Evolutionary conservation across 2,113 vertebrate species (phyloP), one percentile per base, ranked within the genome.

Genomic region (Festucalex cinctus): DNA sequence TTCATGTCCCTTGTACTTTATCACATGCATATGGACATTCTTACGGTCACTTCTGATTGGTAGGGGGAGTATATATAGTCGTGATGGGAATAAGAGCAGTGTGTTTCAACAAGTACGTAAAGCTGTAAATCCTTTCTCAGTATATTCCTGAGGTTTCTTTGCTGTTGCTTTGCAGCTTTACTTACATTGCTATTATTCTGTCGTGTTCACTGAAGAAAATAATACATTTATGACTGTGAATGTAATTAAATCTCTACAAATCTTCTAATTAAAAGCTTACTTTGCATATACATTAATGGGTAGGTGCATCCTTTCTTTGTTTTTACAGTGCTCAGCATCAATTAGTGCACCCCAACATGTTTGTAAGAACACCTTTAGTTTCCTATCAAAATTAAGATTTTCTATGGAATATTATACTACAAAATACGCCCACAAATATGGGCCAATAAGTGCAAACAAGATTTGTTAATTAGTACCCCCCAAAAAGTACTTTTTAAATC

Each of bases 181-280:
- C 7, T 32, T 14, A 32, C 26, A 17, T 22, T 12, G 51, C 10
- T 54, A 9, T 8, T 57, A 57, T 28, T 32, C 16, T 14, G 26
- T 32, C 8, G 54, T 32, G 26, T 56, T 7, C 6, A 16, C 24
- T 26, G 39, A 24, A 62, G 12, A 62, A 26, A 13, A 5, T 1
- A 13, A 36, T 83, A 65, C 60, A 79, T 72, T 76, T 73, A 68
- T 85, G 83, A 91, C 85, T 79, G 73, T 88, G 86, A 91, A 90
- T 91, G 88, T 91, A 85, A 67, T 71, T 76, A 32, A 82, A 62
- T 53, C 51, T 65, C 2, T 43, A 83, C 79, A 49, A 78, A 77
- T 83, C 66, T 54, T 68, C 65, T 78, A 69, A 66, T 80, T 51
- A 65, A 69, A 79, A 16, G 72, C 77, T 83, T 81, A 64, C 36